phyloP scores from a whole-genome alignment of 2,797 vertebrate species.

The Dipus sagitta region DNA sequence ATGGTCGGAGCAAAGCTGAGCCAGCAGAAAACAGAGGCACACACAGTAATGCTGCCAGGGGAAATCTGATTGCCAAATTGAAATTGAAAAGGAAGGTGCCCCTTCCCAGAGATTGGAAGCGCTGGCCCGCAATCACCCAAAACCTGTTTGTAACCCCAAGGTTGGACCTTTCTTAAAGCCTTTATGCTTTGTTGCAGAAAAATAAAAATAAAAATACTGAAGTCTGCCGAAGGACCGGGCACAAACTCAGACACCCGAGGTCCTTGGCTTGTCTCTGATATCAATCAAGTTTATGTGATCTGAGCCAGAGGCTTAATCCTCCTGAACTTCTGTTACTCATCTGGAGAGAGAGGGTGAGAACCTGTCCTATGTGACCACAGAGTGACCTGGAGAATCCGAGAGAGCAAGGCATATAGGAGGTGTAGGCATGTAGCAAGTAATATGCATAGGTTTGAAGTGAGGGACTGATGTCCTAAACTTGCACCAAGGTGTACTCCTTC shows the following conservation, averaged over 20 bases:
- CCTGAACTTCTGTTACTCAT: background rate
- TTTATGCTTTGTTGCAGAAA: background rate
- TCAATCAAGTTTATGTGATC: background rate
- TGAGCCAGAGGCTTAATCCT: background rate
- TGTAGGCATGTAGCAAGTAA: background rate
- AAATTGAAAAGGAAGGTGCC: background rate
- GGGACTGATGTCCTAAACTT: background rate
- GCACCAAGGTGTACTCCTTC: fast-evolving
- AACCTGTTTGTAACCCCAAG: background rate
- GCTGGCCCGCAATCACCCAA: background rate
- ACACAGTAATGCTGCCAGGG: background rate
- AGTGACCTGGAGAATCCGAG: background rate
- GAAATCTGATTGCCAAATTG: background rate
- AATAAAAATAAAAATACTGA: background rate
- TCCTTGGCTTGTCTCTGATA: background rate
- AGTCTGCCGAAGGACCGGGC: background rate
- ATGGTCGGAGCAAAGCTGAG: background rate
- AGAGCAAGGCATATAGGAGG: background rate
- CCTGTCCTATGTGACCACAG: background rate
- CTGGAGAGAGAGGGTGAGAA: background rate
- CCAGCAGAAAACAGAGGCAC: background rate
- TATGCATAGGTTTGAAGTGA: background rate
- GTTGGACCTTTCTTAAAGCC: background rate
- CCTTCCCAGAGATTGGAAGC: background rate
- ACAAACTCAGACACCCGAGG: background rate